A percentile compares a stretch with the other conserved stretches of the same genome.
phyloP scores from a whole-genome alignment of 2,888 invertebrate genomes.

The Ernsta delagoae region DNA sequence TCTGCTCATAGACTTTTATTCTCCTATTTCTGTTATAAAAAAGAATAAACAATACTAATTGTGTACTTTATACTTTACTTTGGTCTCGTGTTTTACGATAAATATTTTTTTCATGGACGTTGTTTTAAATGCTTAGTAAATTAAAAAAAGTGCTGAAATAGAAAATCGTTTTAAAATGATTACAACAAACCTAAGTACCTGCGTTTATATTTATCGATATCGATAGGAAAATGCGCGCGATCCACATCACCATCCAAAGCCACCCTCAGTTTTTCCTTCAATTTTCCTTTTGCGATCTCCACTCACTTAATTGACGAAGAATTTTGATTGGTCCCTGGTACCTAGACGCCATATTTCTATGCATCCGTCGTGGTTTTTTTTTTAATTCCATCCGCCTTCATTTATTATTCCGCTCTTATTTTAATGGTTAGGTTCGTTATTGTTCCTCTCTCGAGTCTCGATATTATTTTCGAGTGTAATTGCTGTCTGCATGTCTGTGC shows the following conservation, averaged over 20 bases:
- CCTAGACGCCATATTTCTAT: slow-evolving; percentile 75
- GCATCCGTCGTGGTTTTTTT: slow-evolving; percentile 66
- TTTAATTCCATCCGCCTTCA: slow-evolving; percentile 64
- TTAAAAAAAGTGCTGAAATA: no score
- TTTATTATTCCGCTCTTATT: slow-evolving; percentile 83
- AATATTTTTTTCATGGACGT: no score
- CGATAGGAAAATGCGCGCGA: neutral
- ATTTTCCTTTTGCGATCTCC: slow-evolving; percentile 83
- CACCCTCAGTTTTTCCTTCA: slow-evolving; percentile 82
- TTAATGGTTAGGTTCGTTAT: slow-evolving; percentile 83
- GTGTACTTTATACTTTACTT: no score
- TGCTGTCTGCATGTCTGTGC: slow-evolving; percentile 50
- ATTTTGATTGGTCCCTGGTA: slow-evolving; percentile 81
- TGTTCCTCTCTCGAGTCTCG: slow-evolving; percentile 64
- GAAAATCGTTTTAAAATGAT: no score
- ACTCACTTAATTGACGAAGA: slow-evolving; percentile 83
- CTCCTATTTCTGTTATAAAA: no score
- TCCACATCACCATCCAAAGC: slow-evolving; percentile 56
- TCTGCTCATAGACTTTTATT: no score
- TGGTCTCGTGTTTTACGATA: no score
- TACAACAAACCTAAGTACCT: no score
- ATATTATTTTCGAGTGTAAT: slow-evolving; percentile 79
- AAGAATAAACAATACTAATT: no score
- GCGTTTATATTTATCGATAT: neutral
- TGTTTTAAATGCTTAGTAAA: no score